A percentile compares a stretch with the other conserved stretches of the same genome.
Conservation (phyloP, 2,888 invertebrate genomes). For the Perithous albicinctus region DNA sequence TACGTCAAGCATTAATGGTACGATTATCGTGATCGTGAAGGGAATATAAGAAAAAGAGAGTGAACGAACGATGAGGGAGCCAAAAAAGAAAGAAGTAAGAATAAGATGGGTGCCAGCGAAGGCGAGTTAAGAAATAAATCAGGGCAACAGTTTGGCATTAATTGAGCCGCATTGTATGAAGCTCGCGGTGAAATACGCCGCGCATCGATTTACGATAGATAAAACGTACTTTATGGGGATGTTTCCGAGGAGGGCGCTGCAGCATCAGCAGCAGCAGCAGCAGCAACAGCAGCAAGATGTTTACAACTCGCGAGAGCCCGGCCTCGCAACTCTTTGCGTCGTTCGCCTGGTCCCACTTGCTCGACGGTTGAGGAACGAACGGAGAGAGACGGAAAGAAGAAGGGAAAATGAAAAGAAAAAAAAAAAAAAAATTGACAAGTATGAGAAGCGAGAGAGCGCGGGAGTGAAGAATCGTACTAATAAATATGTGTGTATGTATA, state of each 20-base stretch:
- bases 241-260: slow-evolving; percentile 77
- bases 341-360: slow-evolving; percentile 12
- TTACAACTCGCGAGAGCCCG: slow-evolving; percentile 77
- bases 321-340: slow-evolving; percentile 56
- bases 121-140: slow-evolving; percentile 82
- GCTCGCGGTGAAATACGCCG: slow-evolving; percentile 81
- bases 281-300: slow-evolving; percentile 74
- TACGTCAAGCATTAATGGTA: not conserved
- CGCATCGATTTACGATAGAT: slow-evolving; percentile 84
- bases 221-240: slow-evolving; percentile 84
- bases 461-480: slow-evolving; percentile 38
- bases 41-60: not conserved
- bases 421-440: not conserved
- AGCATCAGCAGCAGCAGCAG: slow-evolving; percentile 41
- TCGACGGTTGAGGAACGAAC: slow-evolving; percentile 40
- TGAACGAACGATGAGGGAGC: slow-evolving; percentile 1
- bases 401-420: slow-evolving; percentile 6
- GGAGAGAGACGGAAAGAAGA: slow-evolving; percentile 12
- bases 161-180: slow-evolving; percentile 84
- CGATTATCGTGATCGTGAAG: slow-evolving; percentile 14
- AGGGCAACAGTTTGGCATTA: slow-evolving; percentile 83
- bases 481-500: slow-evolving; percentile 29
- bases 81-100: slow-evolving; percentile 4
- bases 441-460: slow-evolving; percentile 56
- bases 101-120: slow-evolving; percentile 43